Evolutionary conservation across 2,888 invertebrate genomes (phyloP), one percentile per base, ranked within the genome.

Genomic region (Argyresthia albistria): DNA sequence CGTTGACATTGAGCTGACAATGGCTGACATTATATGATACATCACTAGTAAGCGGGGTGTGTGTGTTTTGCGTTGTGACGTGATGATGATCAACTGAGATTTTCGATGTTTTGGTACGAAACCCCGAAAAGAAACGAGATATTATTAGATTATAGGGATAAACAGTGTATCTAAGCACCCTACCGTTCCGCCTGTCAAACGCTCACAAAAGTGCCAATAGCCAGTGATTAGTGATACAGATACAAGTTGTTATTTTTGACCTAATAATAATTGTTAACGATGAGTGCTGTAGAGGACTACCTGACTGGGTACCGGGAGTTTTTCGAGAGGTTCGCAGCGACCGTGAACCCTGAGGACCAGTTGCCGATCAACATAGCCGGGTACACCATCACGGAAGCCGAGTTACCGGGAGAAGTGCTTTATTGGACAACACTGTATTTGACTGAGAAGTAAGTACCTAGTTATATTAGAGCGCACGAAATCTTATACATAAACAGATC

Each of bases 361-460:
- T 80, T 94, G 61, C 93, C 94, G 52, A 92, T 94, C 49, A 90
- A 91, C 69, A 91, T 93, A 55, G 90, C 90, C 59, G 90, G 90
- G 59, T 92, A 93, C 72, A 90, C 91, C 58, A 89, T 93, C 63
- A 89, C 90, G 46, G 91, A 92, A 62, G 77, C 88, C 9, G 95
- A 95, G 81, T 81, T 94, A 55, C 86, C 90, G 61, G 94, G 94
- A 48, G 93, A 93, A 73, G 90, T 94, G 57, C 89, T 93, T 55
- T 92, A 93, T 76, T 93, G 93, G 92, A 91, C 90, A 50, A 89
- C 93, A 53, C 93, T 93, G 73, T 94, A 94, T 81, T 88, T 95
- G 65, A 90, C 90, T 61, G 91, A 92, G 77, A 93, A 92, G 95
- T 94, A 84, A 92, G 91, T 39, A 39, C n/a, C 39, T 39, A 39